Evolutionary conservation across 30 jellyfish, hydroid and myxozoan species (phyloP).

Genomic region (Cassiopea andromeda): DNA sequence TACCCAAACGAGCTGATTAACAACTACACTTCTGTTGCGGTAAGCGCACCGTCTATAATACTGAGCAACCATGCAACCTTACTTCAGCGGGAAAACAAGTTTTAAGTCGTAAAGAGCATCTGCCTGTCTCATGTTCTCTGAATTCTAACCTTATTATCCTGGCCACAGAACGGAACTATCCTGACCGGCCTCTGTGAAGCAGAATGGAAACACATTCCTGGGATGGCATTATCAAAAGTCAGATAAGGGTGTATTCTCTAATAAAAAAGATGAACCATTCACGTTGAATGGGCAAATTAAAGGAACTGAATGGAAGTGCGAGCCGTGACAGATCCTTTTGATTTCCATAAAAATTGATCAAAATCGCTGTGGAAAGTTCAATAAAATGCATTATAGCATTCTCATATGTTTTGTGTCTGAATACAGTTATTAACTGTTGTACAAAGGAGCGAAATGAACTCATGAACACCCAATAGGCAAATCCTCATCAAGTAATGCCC

Average conservation of each 20-base stretch:
- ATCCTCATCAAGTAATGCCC: too few relatives aligned
- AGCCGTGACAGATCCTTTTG: conserved; percentile 36
- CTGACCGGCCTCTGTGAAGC: conserved; percentile 19
- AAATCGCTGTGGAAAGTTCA: conserved; percentile 23
- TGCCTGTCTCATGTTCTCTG: conserved; percentile 57
- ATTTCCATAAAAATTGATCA: conserved; percentile 9
- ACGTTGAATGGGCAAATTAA: conserved; percentile 13
- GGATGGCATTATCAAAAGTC: conserved; percentile 34
- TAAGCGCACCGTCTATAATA: too few relatives aligned
- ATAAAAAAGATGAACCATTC: conserved; percentile 9
- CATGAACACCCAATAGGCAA: too few relatives aligned
- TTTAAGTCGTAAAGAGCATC: neutral
- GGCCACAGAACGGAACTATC: conserved; percentile 73
- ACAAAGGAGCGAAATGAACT: too few relatives aligned
- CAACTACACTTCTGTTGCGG: neutral
- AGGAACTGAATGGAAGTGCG: conserved; percentile 3
- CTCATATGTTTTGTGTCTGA: neutral
- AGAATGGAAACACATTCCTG: conserved; percentile 48
- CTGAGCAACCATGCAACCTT: too few relatives aligned
- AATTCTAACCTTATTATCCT: conserved; percentile 52
- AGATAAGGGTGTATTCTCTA: conserved; percentile 41
- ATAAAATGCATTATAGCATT: neutral
- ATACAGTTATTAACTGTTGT: too few relatives aligned
- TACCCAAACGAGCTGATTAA: neutral
- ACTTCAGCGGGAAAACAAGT: neutral